Conservation (phyloP, 2,113 vertebrate species). For the Lophotis ruficrista region DNA sequence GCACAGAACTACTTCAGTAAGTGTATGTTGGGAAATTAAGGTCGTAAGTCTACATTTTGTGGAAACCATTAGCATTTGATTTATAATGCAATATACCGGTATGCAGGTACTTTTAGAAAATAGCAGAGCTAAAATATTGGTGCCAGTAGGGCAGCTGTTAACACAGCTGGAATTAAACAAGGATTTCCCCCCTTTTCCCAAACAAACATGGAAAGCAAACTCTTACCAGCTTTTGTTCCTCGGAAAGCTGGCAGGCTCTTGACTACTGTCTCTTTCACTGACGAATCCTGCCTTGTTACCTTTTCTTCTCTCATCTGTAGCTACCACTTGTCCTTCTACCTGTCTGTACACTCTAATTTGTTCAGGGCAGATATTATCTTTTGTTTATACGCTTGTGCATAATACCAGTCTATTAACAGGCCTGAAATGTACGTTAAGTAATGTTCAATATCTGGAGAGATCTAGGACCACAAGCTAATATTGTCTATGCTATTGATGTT, state of each 20-base stretch:
- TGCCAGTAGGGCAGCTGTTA: background rate
- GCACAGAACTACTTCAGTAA: background rate
- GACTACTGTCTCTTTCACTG: background rate
- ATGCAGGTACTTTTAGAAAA: background rate
- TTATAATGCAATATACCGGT: background rate
- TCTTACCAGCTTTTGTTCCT: background rate
- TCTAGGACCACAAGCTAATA: background rate
- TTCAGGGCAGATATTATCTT: background rate
- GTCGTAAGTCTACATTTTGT: background rate
- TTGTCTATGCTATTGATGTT: background rate
- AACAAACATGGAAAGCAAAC: background rate
- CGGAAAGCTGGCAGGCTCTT: background rate
- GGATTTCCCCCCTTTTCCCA: background rate
- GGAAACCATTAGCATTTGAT: background rate
- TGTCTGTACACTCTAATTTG: background rate
- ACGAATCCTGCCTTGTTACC: background rate
- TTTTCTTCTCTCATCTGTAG: background rate
- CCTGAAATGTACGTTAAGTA: background rate
- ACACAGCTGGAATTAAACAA: background rate
- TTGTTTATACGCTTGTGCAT: background rate
- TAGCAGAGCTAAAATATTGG: background rate
- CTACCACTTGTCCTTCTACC: background rate
- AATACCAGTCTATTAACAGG: background rate
- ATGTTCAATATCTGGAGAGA: background rate
- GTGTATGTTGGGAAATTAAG: background rate